A percentile compares a stretch with the other conserved stretches of the same genome.
Conservation (phyloP, 2,113 vertebrate species). For the Phalacrocorax brasilianus region DNA sequence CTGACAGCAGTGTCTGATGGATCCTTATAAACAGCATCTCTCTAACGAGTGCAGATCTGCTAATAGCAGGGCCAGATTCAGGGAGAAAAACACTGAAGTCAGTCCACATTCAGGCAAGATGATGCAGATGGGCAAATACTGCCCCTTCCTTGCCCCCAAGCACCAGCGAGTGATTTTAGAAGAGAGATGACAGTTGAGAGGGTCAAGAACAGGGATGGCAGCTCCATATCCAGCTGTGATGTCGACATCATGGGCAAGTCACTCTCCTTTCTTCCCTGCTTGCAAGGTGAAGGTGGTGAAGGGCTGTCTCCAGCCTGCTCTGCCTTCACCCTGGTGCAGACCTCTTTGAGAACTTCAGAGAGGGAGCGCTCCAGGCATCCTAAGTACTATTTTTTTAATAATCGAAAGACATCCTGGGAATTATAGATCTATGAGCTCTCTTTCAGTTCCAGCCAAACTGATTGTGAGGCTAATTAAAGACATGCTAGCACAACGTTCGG, state of each 20-base stretch:
- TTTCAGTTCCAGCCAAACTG: slow-evolving; percentile 27
- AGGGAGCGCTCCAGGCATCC: neutral
- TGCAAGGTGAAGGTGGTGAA: neutral
- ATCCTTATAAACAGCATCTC: slow-evolving; percentile 53
- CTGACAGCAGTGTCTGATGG: slow-evolving; percentile 48
- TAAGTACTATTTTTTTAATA: slow-evolving; percentile 50
- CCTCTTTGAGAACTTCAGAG: neutral
- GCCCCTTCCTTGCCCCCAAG: fast-evolving
- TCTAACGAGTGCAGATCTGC: slow-evolving; percentile 37
- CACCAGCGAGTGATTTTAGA: neutral
- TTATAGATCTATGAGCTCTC: slow-evolving; percentile 34
- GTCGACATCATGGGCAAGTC: neutral
- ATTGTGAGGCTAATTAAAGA: slow-evolving; percentile 62
- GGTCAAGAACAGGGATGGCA: neutral
- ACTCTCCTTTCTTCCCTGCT: neutral
- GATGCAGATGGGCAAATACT: neutral
- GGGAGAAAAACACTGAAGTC: neutral
- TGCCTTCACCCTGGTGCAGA: neutral
- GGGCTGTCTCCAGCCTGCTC: neutral
- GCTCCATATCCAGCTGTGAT: neutral
- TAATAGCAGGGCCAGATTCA: neutral
- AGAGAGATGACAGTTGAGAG: neutral
- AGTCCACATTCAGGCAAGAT: fast-evolving
- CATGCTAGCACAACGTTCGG: neutral
- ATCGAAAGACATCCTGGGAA: slow-evolving; percentile 8